Base-by-base conservation (phyloP, 2,113 vertebrate genomes). In the Meriones unguiculatus region DNA sequence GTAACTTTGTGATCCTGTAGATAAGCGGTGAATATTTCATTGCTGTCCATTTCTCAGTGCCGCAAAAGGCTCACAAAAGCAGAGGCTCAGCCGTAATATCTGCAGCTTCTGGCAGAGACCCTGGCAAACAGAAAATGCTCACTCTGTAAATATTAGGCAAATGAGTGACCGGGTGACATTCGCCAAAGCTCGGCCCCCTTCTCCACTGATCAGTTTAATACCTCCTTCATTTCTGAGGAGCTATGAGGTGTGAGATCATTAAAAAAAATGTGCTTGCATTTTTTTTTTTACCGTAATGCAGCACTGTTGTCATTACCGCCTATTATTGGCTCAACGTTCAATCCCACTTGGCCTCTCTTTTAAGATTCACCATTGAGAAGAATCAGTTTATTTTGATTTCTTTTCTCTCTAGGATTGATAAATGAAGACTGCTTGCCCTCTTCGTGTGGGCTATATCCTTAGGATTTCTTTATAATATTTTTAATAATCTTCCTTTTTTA, bases 371-470 rank as follows among this genome's bases (percentile, higher is more conserved):
- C 92, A 73, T 18, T 89, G 35, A 90, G 46, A 89, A 89, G 22
- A 95, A 87, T 84, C 69, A 87, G 62, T 92, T 77, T 95, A 87
- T 89, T 93, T 92, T 85, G 85, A 92, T 32, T 89, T 96, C 73
- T 73, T 92, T 35, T 96, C 90, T 95, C 65, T 94, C 96, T 77
- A 93, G 88, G n/a, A 77, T 84, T 97, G 54, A 54, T 87, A 92
- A 95, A 80, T 95, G 96, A 97, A 90, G 46, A 96, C 88, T n/a
- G 92, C 70, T 97, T 96, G 64, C 30, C 96, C 92, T 97, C 38
- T 95, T 95, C 50, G 11, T 94, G 14, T 82, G 32, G 28, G 96
- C 97, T 97, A 92, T 88, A 93, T 86, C 72, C 90, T 94, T 95
- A 93, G 72, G 87, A 94, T 94, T 95, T 95, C 64, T 91, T 95